phyloP scores from a whole-genome alignment of 2,113 vertebrate genomes.

The Cottus gobio region DNA sequence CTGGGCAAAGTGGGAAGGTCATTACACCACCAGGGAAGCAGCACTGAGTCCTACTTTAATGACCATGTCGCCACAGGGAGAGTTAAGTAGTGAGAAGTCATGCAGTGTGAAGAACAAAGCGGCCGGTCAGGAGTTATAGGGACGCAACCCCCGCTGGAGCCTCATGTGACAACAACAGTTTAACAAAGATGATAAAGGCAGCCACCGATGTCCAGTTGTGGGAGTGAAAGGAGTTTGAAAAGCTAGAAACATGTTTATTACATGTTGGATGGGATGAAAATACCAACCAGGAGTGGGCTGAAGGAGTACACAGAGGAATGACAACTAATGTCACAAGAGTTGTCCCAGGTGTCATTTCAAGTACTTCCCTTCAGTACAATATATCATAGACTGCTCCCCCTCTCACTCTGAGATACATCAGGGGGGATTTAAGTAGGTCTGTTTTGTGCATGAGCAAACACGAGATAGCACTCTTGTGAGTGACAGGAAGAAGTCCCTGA shows the following conservation, averaged over 20 bases:
- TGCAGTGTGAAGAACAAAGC: slow-evolving; percentile 41
- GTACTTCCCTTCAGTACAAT: not conserved
- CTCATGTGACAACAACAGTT: slow-evolving; percentile 5
- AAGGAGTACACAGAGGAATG: slow-evolving; percentile 1
- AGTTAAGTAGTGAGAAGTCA: slow-evolving; percentile 22
- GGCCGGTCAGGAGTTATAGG: slow-evolving; percentile 11
- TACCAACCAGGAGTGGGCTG: slow-evolving; percentile 2
- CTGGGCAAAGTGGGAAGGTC: slow-evolving; percentile 40
- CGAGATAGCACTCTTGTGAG: not conserved
- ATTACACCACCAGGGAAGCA: slow-evolving; percentile 31
- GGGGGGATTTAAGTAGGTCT: not conserved
- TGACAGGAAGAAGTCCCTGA: slow-evolving; percentile 12
- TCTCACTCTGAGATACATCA: not conserved
- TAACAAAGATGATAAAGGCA: slow-evolving; percentile 18
- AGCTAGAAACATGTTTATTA: slow-evolving; percentile 4
- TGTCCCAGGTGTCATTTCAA: slow-evolving; percentile 14
- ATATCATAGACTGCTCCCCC: not conserved
- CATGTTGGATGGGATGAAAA: slow-evolving; percentile 13
- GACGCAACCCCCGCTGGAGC: not conserved
- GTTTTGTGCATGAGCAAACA: not conserved
- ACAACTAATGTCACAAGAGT: slow-evolving; percentile 17
- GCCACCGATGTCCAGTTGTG: not conserved
- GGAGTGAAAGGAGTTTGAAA: not conserved
- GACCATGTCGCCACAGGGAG: slow-evolving; percentile 47
- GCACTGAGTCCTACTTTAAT: slow-evolving; percentile 32